Evolutionary conservation across 2,113 vertebrate species (phyloP).

Genomic region (Microcebus tavaratra): DNA sequence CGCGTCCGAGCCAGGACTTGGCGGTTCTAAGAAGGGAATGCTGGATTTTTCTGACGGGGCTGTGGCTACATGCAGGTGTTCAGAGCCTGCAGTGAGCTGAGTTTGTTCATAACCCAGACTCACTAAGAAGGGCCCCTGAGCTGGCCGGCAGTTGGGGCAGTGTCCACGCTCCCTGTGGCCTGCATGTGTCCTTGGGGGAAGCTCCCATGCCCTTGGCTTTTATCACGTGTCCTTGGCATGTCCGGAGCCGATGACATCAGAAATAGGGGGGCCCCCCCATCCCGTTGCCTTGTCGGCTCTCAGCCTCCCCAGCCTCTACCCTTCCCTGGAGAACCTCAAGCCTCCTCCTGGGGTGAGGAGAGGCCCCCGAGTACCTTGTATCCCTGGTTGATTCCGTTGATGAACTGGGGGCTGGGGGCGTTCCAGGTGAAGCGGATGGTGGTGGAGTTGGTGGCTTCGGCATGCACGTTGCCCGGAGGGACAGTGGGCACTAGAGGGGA

Average conservation of each 20-base stretch:
- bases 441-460: constrained; percentile 94
- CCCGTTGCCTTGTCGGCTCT: accelerated
- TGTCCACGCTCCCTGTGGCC: accelerated
- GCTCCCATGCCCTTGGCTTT: accelerated
- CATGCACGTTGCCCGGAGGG: constrained; percentile 94
- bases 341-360: accelerated
- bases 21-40: accelerated
- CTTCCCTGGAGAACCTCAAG: accelerated
- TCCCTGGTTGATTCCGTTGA: constrained; percentile 99
- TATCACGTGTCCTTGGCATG: accelerated
- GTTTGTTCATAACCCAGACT: background rate
- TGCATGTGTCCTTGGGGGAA: background rate
- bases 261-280: background rate
- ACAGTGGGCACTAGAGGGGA: constrained; percentile 93
- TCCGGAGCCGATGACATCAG: background rate
- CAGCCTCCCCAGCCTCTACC: accelerated
- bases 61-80: background rate
- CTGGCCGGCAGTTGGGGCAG: background rate
- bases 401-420: constrained; percentile 98
- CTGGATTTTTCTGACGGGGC: background rate
- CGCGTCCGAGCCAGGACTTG: accelerated
- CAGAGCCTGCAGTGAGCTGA: background rate
- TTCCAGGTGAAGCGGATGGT: constrained; percentile 96
- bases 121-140: accelerated
- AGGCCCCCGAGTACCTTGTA: constrained; percentile 91